Conservation (phyloP, 2,888 invertebrate species). For the Cheilosia scutellata region DNA sequence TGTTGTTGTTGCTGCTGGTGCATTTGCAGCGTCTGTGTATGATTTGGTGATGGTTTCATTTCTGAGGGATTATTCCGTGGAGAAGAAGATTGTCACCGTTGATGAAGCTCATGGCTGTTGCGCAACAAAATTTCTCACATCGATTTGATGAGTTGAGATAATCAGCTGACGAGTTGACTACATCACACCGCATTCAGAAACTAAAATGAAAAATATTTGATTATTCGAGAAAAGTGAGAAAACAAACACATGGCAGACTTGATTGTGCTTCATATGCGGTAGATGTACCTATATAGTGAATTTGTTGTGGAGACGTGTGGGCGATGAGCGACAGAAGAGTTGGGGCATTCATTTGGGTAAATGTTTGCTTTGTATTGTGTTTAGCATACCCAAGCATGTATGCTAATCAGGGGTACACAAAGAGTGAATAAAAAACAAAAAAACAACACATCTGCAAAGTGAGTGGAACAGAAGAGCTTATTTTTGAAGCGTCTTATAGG, state of each 20-base stretch:
- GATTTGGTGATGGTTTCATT: constrained; percentile 73
- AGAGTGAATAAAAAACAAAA: background rate
- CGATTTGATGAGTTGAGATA: constrained; percentile 31
- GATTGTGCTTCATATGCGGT: background rate
- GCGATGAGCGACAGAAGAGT: background rate
- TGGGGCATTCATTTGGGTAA: background rate
- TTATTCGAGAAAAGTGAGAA: constrained; percentile 15
- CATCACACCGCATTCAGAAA: constrained; percentile 48
- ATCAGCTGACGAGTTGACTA: constrained; percentile 44
- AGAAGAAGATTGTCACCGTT: constrained; percentile 55
- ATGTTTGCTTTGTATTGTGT: background rate
- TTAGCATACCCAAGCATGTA: background rate
- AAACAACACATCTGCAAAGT: background rate
- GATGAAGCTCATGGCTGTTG: constrained; percentile 68
- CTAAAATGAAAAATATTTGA: constrained; percentile 22
- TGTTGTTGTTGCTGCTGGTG: constrained; percentile 74
- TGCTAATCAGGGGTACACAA: background rate
- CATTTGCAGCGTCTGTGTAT: constrained; percentile 68
- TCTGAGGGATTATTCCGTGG: constrained; percentile 61
- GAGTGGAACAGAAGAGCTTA: background rate
- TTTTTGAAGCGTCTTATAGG: background rate
- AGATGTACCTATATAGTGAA: background rate
- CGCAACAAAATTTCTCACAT: constrained; percentile 23
- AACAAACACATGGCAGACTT: constrained; percentile 13
- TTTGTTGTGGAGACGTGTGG: background rate